Conservation (phyloP, 2,888 invertebrate species). For the Nemurella pictetii region DNA sequence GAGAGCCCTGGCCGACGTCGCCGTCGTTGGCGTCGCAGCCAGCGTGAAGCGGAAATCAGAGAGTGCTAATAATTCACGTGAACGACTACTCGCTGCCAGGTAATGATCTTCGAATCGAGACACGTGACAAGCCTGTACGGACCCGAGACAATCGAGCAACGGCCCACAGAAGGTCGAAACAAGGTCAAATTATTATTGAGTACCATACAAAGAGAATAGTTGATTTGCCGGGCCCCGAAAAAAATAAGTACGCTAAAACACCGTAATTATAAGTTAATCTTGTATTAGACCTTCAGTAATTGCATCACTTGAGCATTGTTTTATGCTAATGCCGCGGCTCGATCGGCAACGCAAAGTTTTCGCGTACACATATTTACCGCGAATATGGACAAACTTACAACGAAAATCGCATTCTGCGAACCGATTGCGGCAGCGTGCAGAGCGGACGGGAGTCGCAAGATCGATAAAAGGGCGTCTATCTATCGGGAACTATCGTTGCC, state of each 20-base stretch:
- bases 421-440: neutral
- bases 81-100: neutral
- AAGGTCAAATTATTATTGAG: slow-evolving; percentile 14
- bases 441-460: neutral
- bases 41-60: neutral
- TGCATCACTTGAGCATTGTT: neutral
- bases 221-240: neutral
- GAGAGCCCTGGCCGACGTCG: too few species aligned
- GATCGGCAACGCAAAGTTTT: neutral
- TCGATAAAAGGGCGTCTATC: neutral
- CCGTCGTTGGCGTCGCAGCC: neutral
- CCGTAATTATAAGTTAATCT: neutral
- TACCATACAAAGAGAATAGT: slow-evolving; percentile 9
- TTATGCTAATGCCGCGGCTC: neutral
- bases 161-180: slow-evolving; percentile 15
- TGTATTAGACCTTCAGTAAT: neutral
- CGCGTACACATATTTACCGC: neutral
- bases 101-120: neutral
- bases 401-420: neutral
- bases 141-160: neutral
- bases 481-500: neutral
- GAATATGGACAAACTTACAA: neutral
- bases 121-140: neutral
- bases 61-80: neutral
- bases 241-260: neutral